A percentile compares a stretch with the other conserved stretches of the same genome.
These are phyloP conservation scores for Delphinus delphis DNA, from an alignment of 2,113 vertebrate genomes.

Conservation along the genomic window DNA sequence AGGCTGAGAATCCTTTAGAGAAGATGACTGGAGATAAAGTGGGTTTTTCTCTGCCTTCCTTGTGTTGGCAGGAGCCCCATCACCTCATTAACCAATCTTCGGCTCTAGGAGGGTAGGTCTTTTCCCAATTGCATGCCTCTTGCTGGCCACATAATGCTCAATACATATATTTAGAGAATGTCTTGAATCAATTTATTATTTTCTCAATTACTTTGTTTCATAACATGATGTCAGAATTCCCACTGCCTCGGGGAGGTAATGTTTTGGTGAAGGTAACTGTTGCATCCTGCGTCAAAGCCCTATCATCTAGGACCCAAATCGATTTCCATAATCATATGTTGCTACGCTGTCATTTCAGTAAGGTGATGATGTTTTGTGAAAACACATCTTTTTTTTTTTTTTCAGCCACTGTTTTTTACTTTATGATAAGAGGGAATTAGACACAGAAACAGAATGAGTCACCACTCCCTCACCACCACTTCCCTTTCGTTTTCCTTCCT, in stretches of 20 bases:
- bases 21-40: background rate
- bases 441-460: constrained; percentile 72
- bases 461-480: constrained; percentile 29
- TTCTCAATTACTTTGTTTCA: constrained; percentile 39
- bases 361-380: constrained; percentile 59
- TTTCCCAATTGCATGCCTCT: background rate
- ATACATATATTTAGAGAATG: background rate
- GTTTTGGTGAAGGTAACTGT: constrained; percentile 41
- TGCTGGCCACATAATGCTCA: background rate
- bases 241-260: constrained; percentile 29
- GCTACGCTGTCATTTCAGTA: constrained; percentile 24
- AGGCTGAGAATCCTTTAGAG: background rate
- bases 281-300: constrained; percentile 40
- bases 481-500: constrained; percentile 3
- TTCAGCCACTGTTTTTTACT: constrained; percentile 54
- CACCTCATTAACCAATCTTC: background rate
- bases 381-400: constrained; percentile 59
- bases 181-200: constrained; percentile 35
- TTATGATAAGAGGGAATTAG: constrained; percentile 60
- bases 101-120: background rate
- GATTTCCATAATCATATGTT: constrained; percentile 64
- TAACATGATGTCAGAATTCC: constrained; percentile 58
- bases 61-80: background rate
- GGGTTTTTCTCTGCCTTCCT: background rate
- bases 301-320: constrained; percentile 30